phyloP scores from a whole-genome alignment of 2,888 invertebrate genomes.

The Lithosia quadra region DNA sequence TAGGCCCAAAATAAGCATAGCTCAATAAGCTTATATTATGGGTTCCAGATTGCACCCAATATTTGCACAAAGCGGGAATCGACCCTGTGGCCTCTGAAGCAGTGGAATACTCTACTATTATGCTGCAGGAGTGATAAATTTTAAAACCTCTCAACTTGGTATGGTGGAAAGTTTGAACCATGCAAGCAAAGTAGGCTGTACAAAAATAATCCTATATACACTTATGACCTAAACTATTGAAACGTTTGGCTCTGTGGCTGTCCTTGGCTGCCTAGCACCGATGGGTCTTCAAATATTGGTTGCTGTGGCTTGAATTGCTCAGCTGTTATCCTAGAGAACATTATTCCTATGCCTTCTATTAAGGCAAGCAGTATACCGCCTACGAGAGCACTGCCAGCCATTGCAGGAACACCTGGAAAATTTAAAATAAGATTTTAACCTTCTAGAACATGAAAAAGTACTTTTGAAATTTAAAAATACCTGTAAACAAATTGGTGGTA shows the following conservation, averaged over 20 bases:
- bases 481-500: no score
- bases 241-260: constrained; percentile 70
- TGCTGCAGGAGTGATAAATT: no score
- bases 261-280: constrained; percentile 88
- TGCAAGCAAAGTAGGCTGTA: constrained; percentile 44
- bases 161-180: background rate
- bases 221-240: constrained; percentile 63
- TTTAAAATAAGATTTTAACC: background rate
- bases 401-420: constrained; percentile 90
- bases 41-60: background rate
- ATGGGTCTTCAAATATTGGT: constrained; percentile 92
- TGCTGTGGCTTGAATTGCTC: constrained; percentile 96
- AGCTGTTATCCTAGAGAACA: constrained; percentile 96
- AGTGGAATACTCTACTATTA: no score
- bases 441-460: background rate
- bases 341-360: constrained; percentile 98
- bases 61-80: background rate
- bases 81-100: no score
- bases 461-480: background rate
- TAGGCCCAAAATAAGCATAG: background rate
- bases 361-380: constrained; percentile 98
- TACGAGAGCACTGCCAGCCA: constrained; percentile 98
- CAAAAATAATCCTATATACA: constrained; percentile 50
- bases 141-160: background rate
- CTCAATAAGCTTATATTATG: background rate